phyloP scores from a whole-genome alignment of 2,888 invertebrate genomes.

The Bembecia ichneumoniformis region DNA sequence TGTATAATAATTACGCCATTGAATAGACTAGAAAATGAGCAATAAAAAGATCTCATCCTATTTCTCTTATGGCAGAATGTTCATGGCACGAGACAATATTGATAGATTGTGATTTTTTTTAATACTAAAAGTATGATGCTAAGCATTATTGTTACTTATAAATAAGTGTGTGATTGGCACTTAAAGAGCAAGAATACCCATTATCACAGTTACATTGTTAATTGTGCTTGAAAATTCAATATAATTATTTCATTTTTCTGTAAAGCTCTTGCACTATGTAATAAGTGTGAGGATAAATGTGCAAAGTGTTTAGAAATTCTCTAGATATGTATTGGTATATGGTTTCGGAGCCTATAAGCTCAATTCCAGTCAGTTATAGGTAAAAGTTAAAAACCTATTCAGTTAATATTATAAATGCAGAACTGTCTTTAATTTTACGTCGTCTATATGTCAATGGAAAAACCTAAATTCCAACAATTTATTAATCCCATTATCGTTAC shows the following conservation, averaged over 20 bases:
- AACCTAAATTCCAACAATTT: no score
- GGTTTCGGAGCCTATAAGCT: no score
- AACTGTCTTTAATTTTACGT: no score
- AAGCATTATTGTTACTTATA: background rate
- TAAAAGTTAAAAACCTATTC: no score
- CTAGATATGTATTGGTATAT: no score
- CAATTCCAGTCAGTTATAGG: no score
- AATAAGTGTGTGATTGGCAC: constrained; percentile 23
- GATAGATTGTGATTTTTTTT: constrained; percentile 8
- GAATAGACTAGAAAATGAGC: constrained; percentile 67
- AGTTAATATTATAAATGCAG: no score
- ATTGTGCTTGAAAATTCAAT: background rate
- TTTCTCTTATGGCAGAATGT: constrained; percentile 43
- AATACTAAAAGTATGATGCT: background rate
- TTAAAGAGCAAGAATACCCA: constrained; percentile 33
- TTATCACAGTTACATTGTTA: constrained; percentile 46
- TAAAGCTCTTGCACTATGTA: background rate
- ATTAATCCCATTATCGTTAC: no score
- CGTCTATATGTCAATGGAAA: no score
- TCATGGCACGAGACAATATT: constrained; percentile 39
- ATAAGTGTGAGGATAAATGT: background rate
- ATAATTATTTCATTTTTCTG: background rate
- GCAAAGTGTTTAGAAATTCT: background rate
- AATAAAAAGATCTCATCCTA: constrained; percentile 52
- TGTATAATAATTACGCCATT: no score